Evolutionary conservation across 2,888 invertebrate species (phyloP).

Genomic region (Drosophila infuscata): DNA sequence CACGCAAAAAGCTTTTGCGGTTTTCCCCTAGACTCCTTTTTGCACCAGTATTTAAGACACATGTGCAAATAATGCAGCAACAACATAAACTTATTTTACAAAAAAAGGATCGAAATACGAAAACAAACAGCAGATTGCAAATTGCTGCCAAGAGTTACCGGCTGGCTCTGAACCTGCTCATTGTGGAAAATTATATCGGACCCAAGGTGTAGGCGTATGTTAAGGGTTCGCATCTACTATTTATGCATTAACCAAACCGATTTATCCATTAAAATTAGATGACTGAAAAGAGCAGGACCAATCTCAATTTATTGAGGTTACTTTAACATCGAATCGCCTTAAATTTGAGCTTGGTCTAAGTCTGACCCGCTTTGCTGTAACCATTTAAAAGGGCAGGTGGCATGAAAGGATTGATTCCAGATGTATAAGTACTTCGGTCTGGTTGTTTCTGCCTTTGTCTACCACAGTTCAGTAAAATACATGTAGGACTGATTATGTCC

Average conservation of each 20-base stretch:
- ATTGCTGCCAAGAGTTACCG: constrained; percentile 42
- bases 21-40: constrained; percentile 41
- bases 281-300: not conserved
- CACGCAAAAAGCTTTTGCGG: constrained; percentile 64
- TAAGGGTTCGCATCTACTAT: constrained; percentile 1
- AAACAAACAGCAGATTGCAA: constrained; percentile 63
- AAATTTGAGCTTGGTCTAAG: not conserved
- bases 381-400: no score
- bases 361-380: not conserved
- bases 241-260: not conserved
- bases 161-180: constrained; percentile 3
- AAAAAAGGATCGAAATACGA: not conserved
- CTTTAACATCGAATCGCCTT: not conserved
- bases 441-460: not conserved
- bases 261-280: not conserved
- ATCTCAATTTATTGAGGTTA: not conserved
- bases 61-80: constrained; percentile 34
- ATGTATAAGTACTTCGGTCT: not conserved
- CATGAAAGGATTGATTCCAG: not conserved
- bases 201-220: constrained; percentile 15
- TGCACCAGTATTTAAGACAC: constrained; percentile 15
- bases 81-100: constrained; percentile 42
- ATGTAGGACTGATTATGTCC: not conserved
- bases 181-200: constrained; percentile 9
- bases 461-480: not conserved